Base-by-base conservation (phyloP, 2,113 vertebrate species). In the Vicugna pacos region DNA sequence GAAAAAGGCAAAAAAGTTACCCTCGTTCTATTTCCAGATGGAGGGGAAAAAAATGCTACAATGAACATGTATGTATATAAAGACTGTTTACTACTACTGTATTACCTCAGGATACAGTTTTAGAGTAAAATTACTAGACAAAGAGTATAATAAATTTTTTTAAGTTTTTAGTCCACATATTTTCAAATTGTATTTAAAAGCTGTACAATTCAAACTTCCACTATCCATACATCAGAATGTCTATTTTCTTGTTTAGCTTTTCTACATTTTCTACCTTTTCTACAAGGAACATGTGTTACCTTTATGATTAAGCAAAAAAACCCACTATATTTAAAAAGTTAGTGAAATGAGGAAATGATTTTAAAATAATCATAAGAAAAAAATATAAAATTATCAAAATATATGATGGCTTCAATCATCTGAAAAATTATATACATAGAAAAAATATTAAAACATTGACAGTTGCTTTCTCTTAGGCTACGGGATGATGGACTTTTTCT, bases 131-230 rank as follows among this genome's bases (percentile, higher is more conserved):
- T 65, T 94, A 92, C 26, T n/a, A 89, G 54, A 91, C 9, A 50
- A 82, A 82, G 2, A 70, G 2, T 73, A 38, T 28, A 58, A 72
- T 14, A 8, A 52, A 65, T 42, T 94, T 69, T 86, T 35, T 95
- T 26, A 13, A 72, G 42, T 54, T 62, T 14, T 64, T 58, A 72
- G 32, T 42, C 94, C 22, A 85, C 54, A 16, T 69, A 88, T 69
- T 85, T 90, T 89, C 42, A 67, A 85, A 73, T 11, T 42, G 35
- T 13, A 84, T 35, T 80, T 90, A 72, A 89, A 93, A 89, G 65
- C 22, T 50, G 0, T n/a, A 92, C 3, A 79, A 65, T 65, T 92
- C 42, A 95, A 89, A 58, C 5, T 46, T 84, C 15, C 11, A 92
- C 5, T 20, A 95, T 80, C 38, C n/a, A 50, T 15, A 3, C 35